These are phyloP conservation scores for Brachionus asplanchnoidis DNA, from an alignment of 1,140 invertebrate species.

Conservation along the genomic window DNA sequence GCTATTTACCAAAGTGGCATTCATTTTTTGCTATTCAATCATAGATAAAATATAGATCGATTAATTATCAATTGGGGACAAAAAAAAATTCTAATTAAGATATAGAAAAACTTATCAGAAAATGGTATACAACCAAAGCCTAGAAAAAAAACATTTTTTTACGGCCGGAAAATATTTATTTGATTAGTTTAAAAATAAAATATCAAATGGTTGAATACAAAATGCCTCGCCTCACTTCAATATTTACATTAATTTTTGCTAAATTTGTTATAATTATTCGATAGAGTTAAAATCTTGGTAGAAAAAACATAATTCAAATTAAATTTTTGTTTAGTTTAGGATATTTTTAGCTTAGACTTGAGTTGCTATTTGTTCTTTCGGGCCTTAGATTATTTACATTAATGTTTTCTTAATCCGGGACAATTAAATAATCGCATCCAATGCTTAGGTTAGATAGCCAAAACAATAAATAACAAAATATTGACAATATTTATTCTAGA, in stretches of 20 bases:
- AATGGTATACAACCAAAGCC: not conserved
- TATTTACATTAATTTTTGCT: constrained; percentile 23
- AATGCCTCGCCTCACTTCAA: constrained; percentile 10
- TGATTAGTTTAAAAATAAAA: not conserved
- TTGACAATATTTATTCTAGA: not conserved
- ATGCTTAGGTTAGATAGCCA: not conserved
- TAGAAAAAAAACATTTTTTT: not conserved
- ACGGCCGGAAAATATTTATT: not conserved
- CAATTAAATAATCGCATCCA: constrained; percentile 25
- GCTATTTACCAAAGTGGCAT: not conserved
- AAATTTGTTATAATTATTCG: not conserved
- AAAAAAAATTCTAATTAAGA: not conserved
- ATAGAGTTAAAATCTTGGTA: not conserved
- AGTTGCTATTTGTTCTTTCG: not conserved
- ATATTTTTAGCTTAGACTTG: not conserved
- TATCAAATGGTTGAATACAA: not conserved
- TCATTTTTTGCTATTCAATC: not conserved
- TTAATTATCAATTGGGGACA: not conserved
- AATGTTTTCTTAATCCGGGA: constrained; percentile 6
- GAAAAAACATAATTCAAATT: not conserved
- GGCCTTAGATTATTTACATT: constrained; percentile 6
- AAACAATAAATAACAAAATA: not conserved
- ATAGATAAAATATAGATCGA: not conserved
- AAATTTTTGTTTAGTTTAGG: not conserved
- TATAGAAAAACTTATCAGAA: not conserved